phyloP scores from a whole-genome alignment of 2,113 vertebrate species.

The Pedionomus torquatus region DNA sequence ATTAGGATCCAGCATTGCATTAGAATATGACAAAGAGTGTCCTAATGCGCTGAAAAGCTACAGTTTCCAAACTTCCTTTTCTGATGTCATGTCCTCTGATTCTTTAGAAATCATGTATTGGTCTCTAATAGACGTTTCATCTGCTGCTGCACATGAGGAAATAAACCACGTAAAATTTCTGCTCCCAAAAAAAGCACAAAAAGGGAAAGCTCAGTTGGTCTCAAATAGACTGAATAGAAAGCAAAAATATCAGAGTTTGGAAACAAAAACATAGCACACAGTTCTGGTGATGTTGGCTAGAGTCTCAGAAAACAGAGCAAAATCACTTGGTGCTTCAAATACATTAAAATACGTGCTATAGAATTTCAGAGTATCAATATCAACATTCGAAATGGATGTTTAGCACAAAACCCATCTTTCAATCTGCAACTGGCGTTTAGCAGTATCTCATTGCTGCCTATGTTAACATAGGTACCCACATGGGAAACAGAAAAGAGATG shows the following conservation, averaged over 20 bases:
- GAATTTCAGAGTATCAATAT: background rate
- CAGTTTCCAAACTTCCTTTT: background rate
- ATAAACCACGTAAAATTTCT: background rate
- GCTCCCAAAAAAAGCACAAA: background rate
- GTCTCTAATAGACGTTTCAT: background rate
- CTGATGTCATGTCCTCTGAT: background rate
- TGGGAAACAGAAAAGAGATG: background rate
- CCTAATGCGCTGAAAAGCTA: background rate
- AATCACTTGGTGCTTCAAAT: background rate
- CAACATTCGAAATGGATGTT: background rate
- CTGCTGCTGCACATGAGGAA: background rate
- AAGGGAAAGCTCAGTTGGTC: background rate
- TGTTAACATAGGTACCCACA: background rate
- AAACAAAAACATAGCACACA: background rate
- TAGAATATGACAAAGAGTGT: background rate
- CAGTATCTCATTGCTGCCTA: background rate
- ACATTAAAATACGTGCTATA: background rate
- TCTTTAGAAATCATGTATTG: background rate
- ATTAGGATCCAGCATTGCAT: background rate
- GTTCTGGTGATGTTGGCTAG: background rate
- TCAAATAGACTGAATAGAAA: background rate
- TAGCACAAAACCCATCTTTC: background rate
- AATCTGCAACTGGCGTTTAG: background rate
- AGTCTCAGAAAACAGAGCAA: background rate
- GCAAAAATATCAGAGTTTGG: background rate